These are phyloP conservation scores for Molorchus minor DNA, from an alignment of 2,888 invertebrate genomes.

Conservation along the genomic window DNA sequence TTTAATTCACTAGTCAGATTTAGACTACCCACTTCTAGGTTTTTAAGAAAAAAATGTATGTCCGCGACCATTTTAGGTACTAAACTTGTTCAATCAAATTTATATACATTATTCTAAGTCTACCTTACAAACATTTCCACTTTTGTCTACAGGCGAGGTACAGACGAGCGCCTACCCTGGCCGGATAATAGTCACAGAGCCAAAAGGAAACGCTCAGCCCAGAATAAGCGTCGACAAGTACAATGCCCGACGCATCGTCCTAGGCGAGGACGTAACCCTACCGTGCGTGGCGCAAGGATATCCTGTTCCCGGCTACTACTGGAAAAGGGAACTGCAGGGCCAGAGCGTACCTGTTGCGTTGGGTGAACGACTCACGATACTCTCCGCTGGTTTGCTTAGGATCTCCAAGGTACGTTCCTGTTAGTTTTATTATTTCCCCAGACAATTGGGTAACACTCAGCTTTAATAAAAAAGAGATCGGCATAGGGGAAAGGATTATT, in stretches of 20 bases:
- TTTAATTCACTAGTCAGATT: too few relatives aligned
- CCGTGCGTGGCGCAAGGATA: constrained; percentile 84
- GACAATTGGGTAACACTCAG: too few relatives aligned
- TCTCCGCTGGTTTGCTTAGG: constrained; percentile 72
- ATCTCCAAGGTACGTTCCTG: constrained; percentile 67
- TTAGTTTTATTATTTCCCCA: not conserved
- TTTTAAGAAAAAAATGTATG: not conserved
- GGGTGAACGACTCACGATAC: constrained; percentile 69
- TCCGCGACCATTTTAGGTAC: not conserved
- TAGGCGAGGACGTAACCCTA: constrained; percentile 77
- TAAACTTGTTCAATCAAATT: not conserved
- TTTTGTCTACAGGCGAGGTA: constrained; percentile 64
- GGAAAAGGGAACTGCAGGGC: constrained; percentile 80
- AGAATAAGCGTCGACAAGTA: constrained; percentile 78
- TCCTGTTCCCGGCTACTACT: constrained; percentile 82
- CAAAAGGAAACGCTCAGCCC: constrained; percentile 79
- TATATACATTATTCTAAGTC: too few relatives aligned
- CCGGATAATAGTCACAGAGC: constrained; percentile 76
- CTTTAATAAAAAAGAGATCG: too few relatives aligned
- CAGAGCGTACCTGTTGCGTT: constrained; percentile 73
- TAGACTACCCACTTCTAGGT: too few relatives aligned
- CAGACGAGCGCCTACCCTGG: constrained; percentile 70
- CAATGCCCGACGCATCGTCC: constrained; percentile 71
- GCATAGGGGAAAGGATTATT: too few relatives aligned
- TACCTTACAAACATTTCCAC: too few relatives aligned